These are phyloP conservation scores for Pentamera pediparva DNA, from an alignment of 53 echinoderm and acorn worm species.

Conservation along the genomic window DNA sequence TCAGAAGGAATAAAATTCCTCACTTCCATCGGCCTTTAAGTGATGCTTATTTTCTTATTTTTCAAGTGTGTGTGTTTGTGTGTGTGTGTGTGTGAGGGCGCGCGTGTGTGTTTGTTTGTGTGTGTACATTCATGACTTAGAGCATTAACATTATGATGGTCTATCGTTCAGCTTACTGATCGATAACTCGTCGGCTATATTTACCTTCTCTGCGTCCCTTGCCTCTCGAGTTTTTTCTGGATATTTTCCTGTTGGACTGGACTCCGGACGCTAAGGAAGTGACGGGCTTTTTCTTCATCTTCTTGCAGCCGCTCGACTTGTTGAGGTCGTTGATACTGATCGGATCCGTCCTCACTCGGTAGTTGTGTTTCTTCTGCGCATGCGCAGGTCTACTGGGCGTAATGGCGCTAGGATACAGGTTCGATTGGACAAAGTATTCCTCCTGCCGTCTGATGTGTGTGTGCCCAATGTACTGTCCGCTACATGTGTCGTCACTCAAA, in stretches of 20 bases:
- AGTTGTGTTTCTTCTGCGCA: slow-evolving; percentile 66
- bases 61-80: too few relatives aligned
- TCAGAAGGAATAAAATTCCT: too few relatives aligned
- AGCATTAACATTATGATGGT: background rate
- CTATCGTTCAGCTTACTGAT: background rate
- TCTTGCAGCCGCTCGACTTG: background rate
- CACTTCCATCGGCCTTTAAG: too few relatives aligned
- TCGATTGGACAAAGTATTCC: background rate
- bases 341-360: slow-evolving; percentile 64
- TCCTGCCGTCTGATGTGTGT: background rate
- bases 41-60: too few relatives aligned
- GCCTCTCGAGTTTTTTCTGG: slow-evolving; percentile 50
- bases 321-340: slow-evolving; percentile 48
- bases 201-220: slow-evolving; percentile 85
- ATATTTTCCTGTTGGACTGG: slow-evolving; percentile 52
- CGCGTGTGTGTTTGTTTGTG: too few relatives aligned
- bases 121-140: too few relatives aligned
- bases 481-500: slow-evolving; percentile 13
- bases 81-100: too few relatives aligned
- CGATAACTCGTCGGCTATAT: background rate
- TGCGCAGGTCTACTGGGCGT: background rate
- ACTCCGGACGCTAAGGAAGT: slow-evolving; percentile 46
- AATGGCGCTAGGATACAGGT: too few relatives aligned
- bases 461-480: background rate
- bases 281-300: slow-evolving; percentile 51